Evolutionary conservation across 2,797 vertebrate species (phyloP).

Genomic region (Hemitrygon akajei): DNA sequence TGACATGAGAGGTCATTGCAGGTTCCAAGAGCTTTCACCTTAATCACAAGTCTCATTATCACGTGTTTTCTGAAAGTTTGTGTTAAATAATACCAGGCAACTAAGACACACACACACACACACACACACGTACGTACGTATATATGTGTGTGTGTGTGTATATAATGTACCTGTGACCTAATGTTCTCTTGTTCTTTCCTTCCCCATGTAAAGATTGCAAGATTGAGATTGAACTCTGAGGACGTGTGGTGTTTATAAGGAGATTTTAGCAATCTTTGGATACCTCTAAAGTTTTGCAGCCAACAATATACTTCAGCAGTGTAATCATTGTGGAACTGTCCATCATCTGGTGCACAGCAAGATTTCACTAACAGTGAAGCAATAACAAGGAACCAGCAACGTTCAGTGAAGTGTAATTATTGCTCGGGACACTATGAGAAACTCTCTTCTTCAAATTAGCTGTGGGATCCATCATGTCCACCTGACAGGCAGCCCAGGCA

Average conservation of each 20-base stretch:
- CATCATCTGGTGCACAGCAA: not conserved
- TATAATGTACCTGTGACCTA: not conserved
- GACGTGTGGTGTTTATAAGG: not conserved
- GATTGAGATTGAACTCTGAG: no score
- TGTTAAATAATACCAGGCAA: not conserved
- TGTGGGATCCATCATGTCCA: not conserved
- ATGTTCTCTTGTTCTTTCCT: not conserved
- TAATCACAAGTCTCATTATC: not conserved
- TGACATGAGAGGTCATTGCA: not conserved
- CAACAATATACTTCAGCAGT: not conserved
- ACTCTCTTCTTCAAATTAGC: not conserved
- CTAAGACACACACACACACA: no score
- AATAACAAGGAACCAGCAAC: not conserved
- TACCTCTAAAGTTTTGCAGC: not conserved
- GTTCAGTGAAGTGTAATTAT: not conserved
- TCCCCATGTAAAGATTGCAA: not conserved
- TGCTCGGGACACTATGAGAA: not conserved
- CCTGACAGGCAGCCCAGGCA: not conserved
- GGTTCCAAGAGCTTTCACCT: not conserved
- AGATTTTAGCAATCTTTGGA: not conserved
- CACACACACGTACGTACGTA: no score
- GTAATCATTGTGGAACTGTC: not conserved
- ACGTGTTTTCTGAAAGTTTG: not conserved
- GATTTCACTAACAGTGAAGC: not conserved
- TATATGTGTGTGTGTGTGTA: no score